Conservation (phyloP, 2,797 vertebrate species). For the Esox lucius region DNA sequence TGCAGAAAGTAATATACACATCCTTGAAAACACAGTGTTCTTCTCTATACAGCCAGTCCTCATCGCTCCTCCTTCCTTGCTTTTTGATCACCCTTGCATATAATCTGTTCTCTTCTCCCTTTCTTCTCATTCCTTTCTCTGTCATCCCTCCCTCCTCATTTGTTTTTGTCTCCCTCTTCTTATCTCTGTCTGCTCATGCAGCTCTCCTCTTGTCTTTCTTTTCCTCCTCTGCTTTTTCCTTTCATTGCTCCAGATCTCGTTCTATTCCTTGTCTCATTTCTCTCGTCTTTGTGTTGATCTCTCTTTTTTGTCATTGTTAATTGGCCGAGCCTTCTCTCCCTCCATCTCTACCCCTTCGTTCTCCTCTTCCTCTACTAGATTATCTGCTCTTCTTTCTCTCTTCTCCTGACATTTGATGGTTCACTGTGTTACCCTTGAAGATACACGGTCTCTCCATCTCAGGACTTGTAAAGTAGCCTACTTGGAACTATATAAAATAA, state of each 20-base stretch:
- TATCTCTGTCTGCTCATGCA: background rate
- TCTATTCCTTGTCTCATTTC: background rate
- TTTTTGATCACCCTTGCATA: background rate
- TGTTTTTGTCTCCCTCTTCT: background rate
- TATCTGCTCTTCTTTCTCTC: background rate
- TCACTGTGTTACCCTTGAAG: no score
- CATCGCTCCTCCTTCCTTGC: background rate
- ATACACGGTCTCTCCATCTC: background rate
- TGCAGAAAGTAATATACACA: no score
- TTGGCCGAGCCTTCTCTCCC: background rate
- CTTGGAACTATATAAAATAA: no score
- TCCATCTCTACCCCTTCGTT: background rate
- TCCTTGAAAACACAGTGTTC: no score
- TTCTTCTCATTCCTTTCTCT: background rate
- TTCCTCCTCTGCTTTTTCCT: background rate
- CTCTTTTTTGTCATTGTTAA: no score
- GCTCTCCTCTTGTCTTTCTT: background rate
- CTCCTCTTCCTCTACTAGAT: background rate
- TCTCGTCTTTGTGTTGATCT: no score
- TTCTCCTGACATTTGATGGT: no score
- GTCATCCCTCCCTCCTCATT: background rate
- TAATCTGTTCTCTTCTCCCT: background rate
- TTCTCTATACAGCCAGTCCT: slow-evolving; percentile 28
- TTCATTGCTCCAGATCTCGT: no score
- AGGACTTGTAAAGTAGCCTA: background rate